phyloP scores from a whole-genome alignment of 2,113 vertebrate genomes.

The Lycocorax pyrrhopterus region DNA sequence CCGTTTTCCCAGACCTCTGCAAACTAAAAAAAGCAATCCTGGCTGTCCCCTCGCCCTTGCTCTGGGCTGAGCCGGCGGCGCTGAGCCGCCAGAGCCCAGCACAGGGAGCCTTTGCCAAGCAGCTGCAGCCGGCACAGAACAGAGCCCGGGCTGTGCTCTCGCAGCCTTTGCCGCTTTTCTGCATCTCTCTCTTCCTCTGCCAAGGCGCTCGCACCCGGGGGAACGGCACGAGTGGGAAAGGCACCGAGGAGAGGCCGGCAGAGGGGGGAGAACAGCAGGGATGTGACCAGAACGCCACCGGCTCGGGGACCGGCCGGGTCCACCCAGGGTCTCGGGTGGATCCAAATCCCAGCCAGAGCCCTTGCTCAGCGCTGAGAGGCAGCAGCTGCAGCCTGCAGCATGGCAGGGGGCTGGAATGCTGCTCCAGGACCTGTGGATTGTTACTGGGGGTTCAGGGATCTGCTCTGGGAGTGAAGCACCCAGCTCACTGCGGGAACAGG shows the following conservation, averaged over 20 bases:
- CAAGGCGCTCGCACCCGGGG: neutral
- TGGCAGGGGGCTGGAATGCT: fast-evolving
- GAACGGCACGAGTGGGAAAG: neutral
- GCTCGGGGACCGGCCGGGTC: neutral
- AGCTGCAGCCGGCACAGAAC: neutral
- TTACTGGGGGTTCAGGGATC: fast-evolving
- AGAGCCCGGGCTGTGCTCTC: neutral
- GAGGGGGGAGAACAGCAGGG: neutral
- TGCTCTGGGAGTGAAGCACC: fast-evolving
- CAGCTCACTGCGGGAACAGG: fast-evolving
- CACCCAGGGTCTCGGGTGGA: neutral
- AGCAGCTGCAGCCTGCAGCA: neutral
- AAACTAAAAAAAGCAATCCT: neutral
- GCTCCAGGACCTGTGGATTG: neutral
- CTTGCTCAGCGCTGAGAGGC: fast-evolving
- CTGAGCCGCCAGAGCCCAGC: neutral
- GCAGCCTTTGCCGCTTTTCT: neutral
- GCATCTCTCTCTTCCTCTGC: neutral
- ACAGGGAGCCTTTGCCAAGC: neutral
- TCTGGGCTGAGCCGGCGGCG: neutral
- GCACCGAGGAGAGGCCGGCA: neutral
- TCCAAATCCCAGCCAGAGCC: neutral
- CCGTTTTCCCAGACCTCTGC: neutral
- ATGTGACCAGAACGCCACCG: neutral
- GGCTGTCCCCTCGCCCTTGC: neutral